Evolutionary conservation across 2,797 vertebrate genomes (phyloP), one percentile per base, ranked within the genome.

Genomic region (Crenichthys baileyi): DNA sequence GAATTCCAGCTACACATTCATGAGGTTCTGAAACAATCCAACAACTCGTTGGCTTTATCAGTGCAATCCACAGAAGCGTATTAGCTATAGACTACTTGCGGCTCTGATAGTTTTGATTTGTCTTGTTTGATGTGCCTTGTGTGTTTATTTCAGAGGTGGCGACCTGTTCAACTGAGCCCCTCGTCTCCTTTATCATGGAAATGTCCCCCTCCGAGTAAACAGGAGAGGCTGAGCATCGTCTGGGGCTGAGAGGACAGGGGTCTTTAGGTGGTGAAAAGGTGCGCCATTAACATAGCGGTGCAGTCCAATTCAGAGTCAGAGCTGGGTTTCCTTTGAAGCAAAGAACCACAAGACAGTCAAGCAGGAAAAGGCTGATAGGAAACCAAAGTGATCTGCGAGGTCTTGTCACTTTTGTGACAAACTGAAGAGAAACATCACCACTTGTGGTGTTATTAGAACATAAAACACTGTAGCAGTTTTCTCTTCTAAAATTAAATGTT

Each of bases 141-240:
- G 76, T 90, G 91, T 92, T 92, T 87, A 89, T 87, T 83, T 93
- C 79, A 80, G 79, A 82, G 88, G 87, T 53, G 85, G 63, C 13
- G 48, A 75, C 79, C 78, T 11, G 7, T 78, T 70, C 80, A 75
- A 53, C 77, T 88, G 92, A 88, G 89, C 86, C 71, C 79, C 73
- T 89, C 84, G 85, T 78, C 72, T 81, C 75, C 90, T 91, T 95
- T 94, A 65, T 91, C 85, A 93, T 94, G 92, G 70, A 86, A 93
- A 95, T 58, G 11, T n/a, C 24, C 48, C 26, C 44, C 77, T 15
- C 53, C 1, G 15, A 85, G 70, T 76, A 51, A 53, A 77, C 85
- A 85, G 77, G 46, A 77, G 86, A 82, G 82, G 88, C 79, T 83
- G 78, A 91, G 75, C 63, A 61, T 88, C 79, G 83, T 90, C 88